A percentile compares a stretch with the other conserved stretches of the same genome.
Evolutionary conservation across 2,113 vertebrate species (phyloP).

Genomic region (Nematolebias whitei): DNA sequence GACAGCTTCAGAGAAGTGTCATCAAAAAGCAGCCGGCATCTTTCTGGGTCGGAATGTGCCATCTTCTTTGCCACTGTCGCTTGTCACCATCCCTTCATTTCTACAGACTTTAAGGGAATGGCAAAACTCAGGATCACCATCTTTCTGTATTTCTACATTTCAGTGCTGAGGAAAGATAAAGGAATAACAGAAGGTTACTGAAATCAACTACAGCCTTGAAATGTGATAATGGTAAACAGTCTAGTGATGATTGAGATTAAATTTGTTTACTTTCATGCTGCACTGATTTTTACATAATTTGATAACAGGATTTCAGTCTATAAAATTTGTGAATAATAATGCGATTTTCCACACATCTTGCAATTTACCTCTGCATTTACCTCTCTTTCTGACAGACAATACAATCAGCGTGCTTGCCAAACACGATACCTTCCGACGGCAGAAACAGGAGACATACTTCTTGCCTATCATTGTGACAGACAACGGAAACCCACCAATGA

Average conservation of each 20-base stretch:
- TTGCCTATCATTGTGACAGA: conserved; percentile 95
- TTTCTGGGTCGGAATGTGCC: conserved; percentile 72
- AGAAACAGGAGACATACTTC: conserved; percentile 96
- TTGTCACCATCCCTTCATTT: conserved; percentile 51
- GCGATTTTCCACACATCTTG: conserved; percentile 28
- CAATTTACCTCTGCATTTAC: conserved; percentile 45
- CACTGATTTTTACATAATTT: conserved; percentile 59
- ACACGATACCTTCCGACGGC: conserved; percentile 92
- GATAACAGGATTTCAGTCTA: conserved; percentile 51
- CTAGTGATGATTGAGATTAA: conserved; percentile 54
- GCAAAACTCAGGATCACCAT: conserved; percentile 21
- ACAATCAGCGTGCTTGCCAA: conserved; percentile 94
- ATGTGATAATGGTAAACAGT: conserved; percentile 32
- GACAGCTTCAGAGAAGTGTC: conserved; percentile 71
- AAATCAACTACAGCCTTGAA: conserved; percentile 26
- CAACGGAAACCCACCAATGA: conserved; percentile 93
- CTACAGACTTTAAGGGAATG: conserved; percentile 36
- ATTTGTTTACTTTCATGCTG: conserved; percentile 61
- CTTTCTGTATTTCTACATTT: conserved; percentile 46
- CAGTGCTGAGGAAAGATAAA: conserved; percentile 12
- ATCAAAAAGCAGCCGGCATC: conserved; percentile 73
- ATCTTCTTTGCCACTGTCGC: conserved; percentile 59
- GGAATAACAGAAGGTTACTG: conserved; percentile 18
- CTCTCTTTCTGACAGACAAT: conserved; percentile 84
- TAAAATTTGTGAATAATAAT: conserved; percentile 49